A percentile compares a stretch with the other conserved stretches of the same genome.
phyloP scores from a whole-genome alignment of 1,140 invertebrate species.

The Prorops nasuta region DNA sequence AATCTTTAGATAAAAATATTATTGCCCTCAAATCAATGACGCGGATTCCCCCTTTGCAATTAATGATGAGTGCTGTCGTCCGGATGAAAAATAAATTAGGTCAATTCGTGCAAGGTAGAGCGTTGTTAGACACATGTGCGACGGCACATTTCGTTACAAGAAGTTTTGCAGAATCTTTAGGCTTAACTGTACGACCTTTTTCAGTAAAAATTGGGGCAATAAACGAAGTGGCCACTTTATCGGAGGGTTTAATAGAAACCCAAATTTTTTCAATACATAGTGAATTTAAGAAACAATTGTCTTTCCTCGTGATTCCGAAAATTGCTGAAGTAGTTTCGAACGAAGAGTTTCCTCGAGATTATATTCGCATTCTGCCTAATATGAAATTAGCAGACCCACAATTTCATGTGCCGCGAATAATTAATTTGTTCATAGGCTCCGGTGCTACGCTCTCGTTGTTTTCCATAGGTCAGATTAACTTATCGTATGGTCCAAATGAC shows the following conservation, averaged over 20 bases:
- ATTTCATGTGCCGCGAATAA: not conserved
- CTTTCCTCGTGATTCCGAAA: not conserved
- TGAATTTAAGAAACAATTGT: not conserved
- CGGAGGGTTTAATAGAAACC: not conserved
- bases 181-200: not conserved
- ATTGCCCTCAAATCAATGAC: not conserved
- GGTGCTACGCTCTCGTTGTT: not conserved
- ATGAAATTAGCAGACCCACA: conserved; percentile 5
- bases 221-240: not conserved
- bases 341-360: not conserved
- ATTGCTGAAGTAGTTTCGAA: not conserved
- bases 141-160: not conserved
- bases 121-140: not conserved
- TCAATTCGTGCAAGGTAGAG: not conserved
- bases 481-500: not conserved
- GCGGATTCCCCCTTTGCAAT: not conserved
- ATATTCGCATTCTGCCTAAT: not conserved
- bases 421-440: conserved; percentile 9
- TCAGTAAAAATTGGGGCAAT: not conserved
- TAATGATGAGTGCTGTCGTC: not conserved
- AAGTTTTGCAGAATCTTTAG: not conserved
- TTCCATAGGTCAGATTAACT: conserved; percentile 9
- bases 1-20: too few relatives aligned
- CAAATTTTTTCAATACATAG: not conserved
- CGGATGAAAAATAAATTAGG: not conserved